Evolutionary conservation across 2,113 vertebrate species (phyloP), one percentile per base, ranked within the genome.

Genomic region (Micronisus gabar): DNA sequence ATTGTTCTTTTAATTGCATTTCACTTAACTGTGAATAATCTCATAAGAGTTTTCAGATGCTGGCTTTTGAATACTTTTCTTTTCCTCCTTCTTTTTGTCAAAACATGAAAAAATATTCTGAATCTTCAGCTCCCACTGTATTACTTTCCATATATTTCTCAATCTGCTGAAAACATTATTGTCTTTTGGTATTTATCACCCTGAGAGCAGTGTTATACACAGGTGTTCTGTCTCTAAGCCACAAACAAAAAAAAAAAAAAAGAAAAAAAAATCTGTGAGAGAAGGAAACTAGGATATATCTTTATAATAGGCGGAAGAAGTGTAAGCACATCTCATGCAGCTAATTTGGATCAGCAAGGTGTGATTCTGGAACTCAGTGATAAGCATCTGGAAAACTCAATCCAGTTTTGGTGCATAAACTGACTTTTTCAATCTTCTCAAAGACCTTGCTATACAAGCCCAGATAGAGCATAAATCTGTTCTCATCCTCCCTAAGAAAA

Each of bases 1-100:
- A 86, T 52, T 88, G 29, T 81, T 96, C n/a, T 81, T 97, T 93
- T 92, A 95, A 82, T 93, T 93, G 43, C 12, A 56, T 91, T 94
- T 95, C 65, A 79, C 53, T 92, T 73, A 52, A n/a, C 43, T 70
- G 72, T 52, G 27, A 95, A 88, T 82, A 93, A 76, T 79, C 61
- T 81, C 48, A 36, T 73, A 76, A 67, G 8, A 87, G 62, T 50
- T 89, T 95, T 96, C 23, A 92, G 18, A 79, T 75, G 19, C 9
- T 74, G 21, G 9, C 5, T 82, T 93, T 94, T n/a, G 45, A 55
- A 82, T 59, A 50, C 1, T 56, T 81, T 38, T 79, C 19, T 52
- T 61, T 70, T 20, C 10, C 15, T 55, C 7, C 16, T 75, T 75
- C 16, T 75, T 81, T 92, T 92, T 92, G 74, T 72, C 47, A 81